Base-by-base conservation (phyloP, 2,797 vertebrate species). In the Notolepis coatsorum region DNA sequence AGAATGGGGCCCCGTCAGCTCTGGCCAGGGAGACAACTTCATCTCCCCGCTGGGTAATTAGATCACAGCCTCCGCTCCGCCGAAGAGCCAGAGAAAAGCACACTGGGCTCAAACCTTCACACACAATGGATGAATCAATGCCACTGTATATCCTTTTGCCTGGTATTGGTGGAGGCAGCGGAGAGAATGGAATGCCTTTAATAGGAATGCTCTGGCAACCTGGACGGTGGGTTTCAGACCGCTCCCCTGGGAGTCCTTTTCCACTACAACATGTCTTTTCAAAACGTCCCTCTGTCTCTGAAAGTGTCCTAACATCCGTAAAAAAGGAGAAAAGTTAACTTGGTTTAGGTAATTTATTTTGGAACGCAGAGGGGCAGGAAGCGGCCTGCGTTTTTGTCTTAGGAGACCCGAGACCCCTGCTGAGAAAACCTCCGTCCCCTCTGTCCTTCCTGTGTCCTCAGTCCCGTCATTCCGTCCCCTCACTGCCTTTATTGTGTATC, bases 11-110 rank as follows among this genome's bases (percentile, higher is more conserved):
- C n/a, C 78, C 57, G 57, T 87, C 82, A 75, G 75, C 79, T n/a
- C n/a, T 53, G 80, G 77, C 71, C 23, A 4, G 49, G 49, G 73
- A 86, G 84, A 89, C 70, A 51, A 75, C 85, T 91, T 90, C 62
- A 91, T 91, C 80, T 87, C 84, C 62, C 77, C 72, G 27, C 62
- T 64, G 50, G 8, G 84, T 90, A 91, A 92, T 92, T 90, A 90
- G 82, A 92, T 92, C 88, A 84, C 63, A 51, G 63, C 48, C 67
- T 51, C 75, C 50, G 56, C 80, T 88, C n/a, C 59, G 71, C 81
- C 58, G 76, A 64, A 80, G 65, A 77, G 68, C 69, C 62, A 54
- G 67, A 84, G 78, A 86, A 89, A 88, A 81, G 75, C 71, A 59
- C 70, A 74, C 69, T 70, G 63, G 60, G 18, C 46, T 71, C 43